phyloP scores from a whole-genome alignment of 2,113 vertebrate genomes.

The Rhodinocichla rosea region DNA sequence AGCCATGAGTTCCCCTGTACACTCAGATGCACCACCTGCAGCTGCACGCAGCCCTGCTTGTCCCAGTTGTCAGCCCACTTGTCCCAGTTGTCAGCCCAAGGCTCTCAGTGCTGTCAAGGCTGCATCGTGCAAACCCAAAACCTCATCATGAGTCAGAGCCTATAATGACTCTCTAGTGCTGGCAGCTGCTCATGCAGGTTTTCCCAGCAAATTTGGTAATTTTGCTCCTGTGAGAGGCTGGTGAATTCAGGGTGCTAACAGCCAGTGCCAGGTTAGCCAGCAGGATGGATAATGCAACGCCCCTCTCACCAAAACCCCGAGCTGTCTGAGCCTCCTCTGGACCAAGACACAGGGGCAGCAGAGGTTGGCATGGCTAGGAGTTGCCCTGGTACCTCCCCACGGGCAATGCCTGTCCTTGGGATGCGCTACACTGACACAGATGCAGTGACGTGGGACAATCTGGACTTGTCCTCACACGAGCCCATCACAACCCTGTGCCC shows the following conservation, averaged over 20 bases:
- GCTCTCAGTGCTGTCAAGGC: not conserved
- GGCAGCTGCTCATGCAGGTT: not conserved
- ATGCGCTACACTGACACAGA: accelerated
- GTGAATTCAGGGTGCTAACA: accelerated
- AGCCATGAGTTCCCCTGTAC: not conserved
- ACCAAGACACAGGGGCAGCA: accelerated
- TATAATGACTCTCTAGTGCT: not conserved
- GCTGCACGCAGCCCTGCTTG: accelerated
- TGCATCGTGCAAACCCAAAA: not conserved
- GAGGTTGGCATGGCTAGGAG: accelerated
- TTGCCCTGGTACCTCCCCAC: not conserved
- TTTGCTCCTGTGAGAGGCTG: accelerated
- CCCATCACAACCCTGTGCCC: not conserved
- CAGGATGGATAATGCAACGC: not conserved
- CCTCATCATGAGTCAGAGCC: not conserved
- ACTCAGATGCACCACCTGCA: not conserved
- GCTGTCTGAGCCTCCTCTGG: not conserved
- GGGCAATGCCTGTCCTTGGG: not conserved
- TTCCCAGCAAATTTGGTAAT: not conserved
- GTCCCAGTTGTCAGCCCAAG: not conserved
- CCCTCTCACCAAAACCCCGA: accelerated
- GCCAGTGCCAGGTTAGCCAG: not conserved
- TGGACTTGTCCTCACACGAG: not conserved
- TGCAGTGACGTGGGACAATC: not conserved
- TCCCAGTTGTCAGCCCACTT: not conserved